These are phyloP conservation scores for Drosophila mercatorum DNA, from an alignment of 2,888 invertebrate genomes.

Conservation along the genomic window DNA sequence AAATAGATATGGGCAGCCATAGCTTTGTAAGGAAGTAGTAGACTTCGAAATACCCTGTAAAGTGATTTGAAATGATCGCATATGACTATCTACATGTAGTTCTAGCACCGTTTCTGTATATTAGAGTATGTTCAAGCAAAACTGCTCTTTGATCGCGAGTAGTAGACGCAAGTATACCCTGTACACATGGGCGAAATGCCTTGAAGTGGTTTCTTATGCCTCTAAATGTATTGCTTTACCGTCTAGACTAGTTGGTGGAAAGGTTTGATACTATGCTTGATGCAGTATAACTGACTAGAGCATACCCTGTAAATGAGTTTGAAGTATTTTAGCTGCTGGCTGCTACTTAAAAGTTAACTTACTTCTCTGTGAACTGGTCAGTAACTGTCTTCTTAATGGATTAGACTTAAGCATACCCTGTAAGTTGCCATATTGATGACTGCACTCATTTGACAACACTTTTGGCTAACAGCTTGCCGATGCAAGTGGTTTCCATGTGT, in stretches of 20 bases:
- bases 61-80: neutral
- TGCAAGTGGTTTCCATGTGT: constrained; percentile 22
- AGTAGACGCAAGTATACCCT: neutral
- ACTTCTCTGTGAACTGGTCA: no score
- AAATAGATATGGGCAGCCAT: no score
- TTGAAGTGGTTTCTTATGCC: neutral
- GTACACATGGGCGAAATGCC: neutral
- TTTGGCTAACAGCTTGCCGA: constrained; percentile 9
- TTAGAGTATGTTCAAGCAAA: neutral
- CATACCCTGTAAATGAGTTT: neutral
- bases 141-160: neutral
- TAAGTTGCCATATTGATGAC: neutral
- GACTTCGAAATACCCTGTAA: neutral
- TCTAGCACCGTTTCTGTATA: neutral
- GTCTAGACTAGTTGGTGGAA: neutral
- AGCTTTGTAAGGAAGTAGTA: neutral
- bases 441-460: no score
- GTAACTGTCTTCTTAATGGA: neutral
- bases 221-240: neutral
- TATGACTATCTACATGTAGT: neutral
- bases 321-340: no score
- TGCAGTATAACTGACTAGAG: neutral
- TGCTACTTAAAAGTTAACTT: no score
- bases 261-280: no score
- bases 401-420: neutral